phyloP scores from a whole-genome alignment of 2,113 vertebrate genomes.

The Gymnorhina tibicen region DNA sequence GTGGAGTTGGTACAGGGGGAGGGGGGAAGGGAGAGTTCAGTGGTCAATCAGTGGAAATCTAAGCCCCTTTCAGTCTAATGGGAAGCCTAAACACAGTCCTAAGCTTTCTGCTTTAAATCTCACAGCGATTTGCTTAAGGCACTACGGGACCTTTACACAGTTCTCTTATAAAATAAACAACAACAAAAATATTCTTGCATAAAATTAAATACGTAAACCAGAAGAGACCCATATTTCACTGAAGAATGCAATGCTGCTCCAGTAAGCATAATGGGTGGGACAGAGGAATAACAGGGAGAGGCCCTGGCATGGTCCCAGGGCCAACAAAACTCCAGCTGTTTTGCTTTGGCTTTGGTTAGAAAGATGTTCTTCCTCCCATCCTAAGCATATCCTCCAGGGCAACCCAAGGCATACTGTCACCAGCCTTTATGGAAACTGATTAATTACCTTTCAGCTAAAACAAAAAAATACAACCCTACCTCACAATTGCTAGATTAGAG shows the following conservation, averaged over 20 bases:
- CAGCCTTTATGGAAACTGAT: background rate
- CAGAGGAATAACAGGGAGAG: background rate
- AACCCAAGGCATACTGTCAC: background rate
- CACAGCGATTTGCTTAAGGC: background rate
- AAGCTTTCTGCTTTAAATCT: conserved; percentile 12
- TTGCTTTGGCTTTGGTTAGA: background rate
- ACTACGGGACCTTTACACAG: background rate
- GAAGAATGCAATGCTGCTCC: background rate
- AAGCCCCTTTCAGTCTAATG: conserved; percentile 32
- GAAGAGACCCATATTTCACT: background rate
- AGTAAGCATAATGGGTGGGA: background rate
- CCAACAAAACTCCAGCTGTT: background rate
- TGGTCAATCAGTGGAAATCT: conserved; percentile 63
- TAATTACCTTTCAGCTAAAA: background rate
- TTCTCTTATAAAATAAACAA: background rate
- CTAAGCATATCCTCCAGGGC: background rate
- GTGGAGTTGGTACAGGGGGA: background rate
- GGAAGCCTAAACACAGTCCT: conserved; percentile 26
- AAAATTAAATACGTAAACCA: background rate
- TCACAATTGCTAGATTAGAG: background rate
- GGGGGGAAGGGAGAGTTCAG: background rate
- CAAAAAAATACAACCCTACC: background rate
- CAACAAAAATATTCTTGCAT: background rate
- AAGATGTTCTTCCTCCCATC: background rate
- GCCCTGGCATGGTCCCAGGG: background rate